Percentiles rank a stretch among this genome's conserved stretches.
These are phyloP conservation scores for Drosophila chauvacae DNA, from an alignment of 1,140 invertebrate genomes.

Conservation along the genomic window DNA sequence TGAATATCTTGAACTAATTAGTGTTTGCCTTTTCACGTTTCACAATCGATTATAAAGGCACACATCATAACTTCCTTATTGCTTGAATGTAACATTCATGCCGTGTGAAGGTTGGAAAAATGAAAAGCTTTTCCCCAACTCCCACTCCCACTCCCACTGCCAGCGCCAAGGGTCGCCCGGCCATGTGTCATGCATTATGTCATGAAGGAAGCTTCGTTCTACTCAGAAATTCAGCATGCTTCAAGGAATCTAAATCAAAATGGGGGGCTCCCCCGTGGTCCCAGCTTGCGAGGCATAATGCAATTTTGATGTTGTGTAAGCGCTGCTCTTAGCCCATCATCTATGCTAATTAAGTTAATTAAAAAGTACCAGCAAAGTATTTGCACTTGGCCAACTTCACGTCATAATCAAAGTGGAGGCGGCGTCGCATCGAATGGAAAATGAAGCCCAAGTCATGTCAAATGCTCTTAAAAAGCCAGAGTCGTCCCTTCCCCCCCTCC, in stretches of 20 bases:
- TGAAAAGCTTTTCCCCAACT: slow-evolving; percentile 14
- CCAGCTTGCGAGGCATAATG: slow-evolving; percentile 57
- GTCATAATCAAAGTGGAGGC: slow-evolving; percentile 81
- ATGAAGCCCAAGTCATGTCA: slow-evolving; percentile 79
- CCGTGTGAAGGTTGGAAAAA: slow-evolving; percentile 1
- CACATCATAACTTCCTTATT: slow-evolving; percentile 1
- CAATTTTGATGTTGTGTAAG: slow-evolving; percentile 81
- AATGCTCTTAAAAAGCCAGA: slow-evolving; percentile 77
- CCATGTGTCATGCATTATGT: slow-evolving; percentile 49
- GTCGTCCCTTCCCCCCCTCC: slow-evolving; percentile 6
- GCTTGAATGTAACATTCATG: slow-evolving; percentile 22
- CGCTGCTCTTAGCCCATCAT: slow-evolving; percentile 77
- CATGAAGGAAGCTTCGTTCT: slow-evolving; percentile 44
- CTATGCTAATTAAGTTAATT: slow-evolving; percentile 83
- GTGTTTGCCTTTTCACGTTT: slow-evolving; percentile 8
- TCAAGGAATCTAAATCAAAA: slow-evolving; percentile 52
- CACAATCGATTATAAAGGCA: slow-evolving; percentile 26
- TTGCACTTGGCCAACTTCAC: slow-evolving; percentile 81
- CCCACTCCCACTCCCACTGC: neutral
- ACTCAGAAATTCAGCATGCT: slow-evolving; percentile 46
- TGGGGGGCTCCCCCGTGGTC: slow-evolving; percentile 1
- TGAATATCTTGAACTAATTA: slow-evolving; percentile 13
- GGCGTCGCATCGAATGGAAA: slow-evolving; percentile 65
- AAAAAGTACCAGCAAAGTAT: slow-evolving; percentile 82
- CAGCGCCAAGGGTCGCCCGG: slow-evolving; percentile 6